Percentiles rank a stretch among this genome's conserved stretches.
These are phyloP conservation scores for Scaptomyza cyrtandrae DNA, from an alignment of 2,888 invertebrate species.

Conservation along the genomic window DNA sequence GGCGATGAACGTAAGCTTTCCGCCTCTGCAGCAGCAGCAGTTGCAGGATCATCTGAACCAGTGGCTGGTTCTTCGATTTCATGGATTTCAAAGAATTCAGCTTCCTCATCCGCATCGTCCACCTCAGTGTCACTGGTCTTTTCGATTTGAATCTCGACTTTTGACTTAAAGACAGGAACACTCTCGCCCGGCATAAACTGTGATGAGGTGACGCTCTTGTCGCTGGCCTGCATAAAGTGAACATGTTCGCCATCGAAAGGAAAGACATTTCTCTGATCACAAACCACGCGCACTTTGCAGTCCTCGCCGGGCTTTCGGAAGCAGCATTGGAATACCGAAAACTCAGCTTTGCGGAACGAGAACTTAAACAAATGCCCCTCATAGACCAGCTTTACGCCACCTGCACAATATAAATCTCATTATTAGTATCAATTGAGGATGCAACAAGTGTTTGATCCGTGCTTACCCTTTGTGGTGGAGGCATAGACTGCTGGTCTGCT, in stretches of 20 bases:
- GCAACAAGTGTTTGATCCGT: slow-evolving; percentile 45
- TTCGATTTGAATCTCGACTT: slow-evolving; percentile 37
- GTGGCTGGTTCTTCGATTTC: slow-evolving; percentile 53
- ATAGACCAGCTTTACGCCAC: slow-evolving; percentile 83
- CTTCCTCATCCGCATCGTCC: slow-evolving; percentile 34
- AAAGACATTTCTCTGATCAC: slow-evolving; percentile 81
- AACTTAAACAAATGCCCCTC: slow-evolving; percentile 83
- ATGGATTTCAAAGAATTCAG: slow-evolving; percentile 50
- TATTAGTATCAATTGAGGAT: not conserved
- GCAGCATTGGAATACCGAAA: slow-evolving; percentile 82
- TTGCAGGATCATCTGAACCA: not conserved
- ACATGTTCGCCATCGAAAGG: slow-evolving; percentile 82
- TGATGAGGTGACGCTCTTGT: slow-evolving; percentile 82
- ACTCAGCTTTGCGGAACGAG: slow-evolving; percentile 81
- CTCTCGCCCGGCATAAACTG: slow-evolving; percentile 75
- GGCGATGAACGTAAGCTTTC: slow-evolving; percentile 18
- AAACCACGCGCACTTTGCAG: slow-evolving; percentile 81
- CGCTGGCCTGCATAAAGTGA: slow-evolving; percentile 82
- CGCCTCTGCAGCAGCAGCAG: slow-evolving; percentile 5
- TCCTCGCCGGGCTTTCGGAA: slow-evolving; percentile 82
- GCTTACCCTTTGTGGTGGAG: slow-evolving; percentile 81
- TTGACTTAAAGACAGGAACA: slow-evolving; percentile 9
- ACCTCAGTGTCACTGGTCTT: slow-evolving; percentile 1
- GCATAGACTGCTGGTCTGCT: slow-evolving; percentile 79
- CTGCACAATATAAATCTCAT: slow-evolving; percentile 34